phyloP scores from a whole-genome alignment of 2,797 vertebrate genomes.

The Sorex maritimensis region DNA sequence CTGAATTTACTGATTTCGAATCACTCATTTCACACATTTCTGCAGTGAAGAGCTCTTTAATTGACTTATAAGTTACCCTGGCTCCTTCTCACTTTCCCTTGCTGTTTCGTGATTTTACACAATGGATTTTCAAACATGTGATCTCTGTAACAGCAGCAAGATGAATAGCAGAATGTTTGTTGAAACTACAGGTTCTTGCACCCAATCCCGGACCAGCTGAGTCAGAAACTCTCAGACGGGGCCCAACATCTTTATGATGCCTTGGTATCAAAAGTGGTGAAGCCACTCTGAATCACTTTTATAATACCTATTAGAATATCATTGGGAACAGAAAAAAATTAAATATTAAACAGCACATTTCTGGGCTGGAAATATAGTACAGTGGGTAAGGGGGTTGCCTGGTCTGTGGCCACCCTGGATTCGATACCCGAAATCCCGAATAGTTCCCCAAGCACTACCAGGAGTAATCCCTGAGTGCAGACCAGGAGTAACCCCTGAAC shows the following conservation, averaged over 20 bases:
- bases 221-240: background rate
- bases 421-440: no score
- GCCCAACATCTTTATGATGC: background rate
- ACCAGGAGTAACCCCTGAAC: no score
- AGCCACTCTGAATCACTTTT: background rate
- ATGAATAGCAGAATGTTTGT: background rate
- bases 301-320: background rate
- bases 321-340: background rate
- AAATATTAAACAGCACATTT: background rate
- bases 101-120: slow-evolving; percentile 26
- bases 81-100: background rate
- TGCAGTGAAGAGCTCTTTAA: background rate
- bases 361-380: no score
- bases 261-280: background rate
- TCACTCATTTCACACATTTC: background rate
- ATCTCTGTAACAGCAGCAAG: background rate
- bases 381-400: no score
- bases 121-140: background rate
- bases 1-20: background rate
- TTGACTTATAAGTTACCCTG: background rate
- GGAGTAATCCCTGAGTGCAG: no score
- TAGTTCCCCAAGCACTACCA: no score
- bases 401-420: no score
- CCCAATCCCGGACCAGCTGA: background rate
- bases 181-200: background rate